Evolutionary conservation across 2,113 vertebrate genomes (phyloP), one percentile per base, ranked within the genome.

Genomic region (Hydrolagus affinis): DNA sequence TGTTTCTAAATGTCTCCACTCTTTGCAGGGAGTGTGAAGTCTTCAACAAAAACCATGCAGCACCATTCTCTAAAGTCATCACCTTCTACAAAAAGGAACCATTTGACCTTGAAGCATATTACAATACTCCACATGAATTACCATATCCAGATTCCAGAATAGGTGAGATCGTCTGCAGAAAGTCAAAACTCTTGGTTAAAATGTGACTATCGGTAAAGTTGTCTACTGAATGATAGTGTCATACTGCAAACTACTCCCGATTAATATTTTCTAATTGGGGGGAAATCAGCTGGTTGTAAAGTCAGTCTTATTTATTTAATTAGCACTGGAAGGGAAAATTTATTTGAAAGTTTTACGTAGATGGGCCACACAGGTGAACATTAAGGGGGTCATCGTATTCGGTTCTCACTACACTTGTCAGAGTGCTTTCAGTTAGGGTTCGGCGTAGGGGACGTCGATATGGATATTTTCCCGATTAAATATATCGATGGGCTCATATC

Each of bases 21-120:
- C n/a, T 89, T 28, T 25, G 64, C 88, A 98, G 97, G 87, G 97
- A 97, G 87, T 98, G 97, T 89, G 97, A 98, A 91, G 96, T 98
- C 85, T 98, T 96, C 90, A 93, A 90, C 89, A 98, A 96, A 91
- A 98, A 96, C 87, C 97, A 98, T 59, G 93, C 96, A 88, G 94
- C 96, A 85, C 97, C 97, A 1, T 98, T 98, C 90, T 97, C 97
- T 87, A 98, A 98, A 94, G 95, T 97, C 85, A 98, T 98, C 88
- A 98, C 96, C 87, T 98, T 98, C 89, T 96, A 98, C 92, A 98
- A 98, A 91, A 98, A 96, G 90, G 97, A 98, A 85, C 95, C 96
- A 86, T 97, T 98, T 91, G 96, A 97, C 86, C 92, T 98, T 87
- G 95, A 98, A 91, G 97, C 96, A 78, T 96, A 94, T 88, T 98